phyloP scores from a whole-genome alignment of 2,797 vertebrate genomes.

The Sylvia borin region DNA sequence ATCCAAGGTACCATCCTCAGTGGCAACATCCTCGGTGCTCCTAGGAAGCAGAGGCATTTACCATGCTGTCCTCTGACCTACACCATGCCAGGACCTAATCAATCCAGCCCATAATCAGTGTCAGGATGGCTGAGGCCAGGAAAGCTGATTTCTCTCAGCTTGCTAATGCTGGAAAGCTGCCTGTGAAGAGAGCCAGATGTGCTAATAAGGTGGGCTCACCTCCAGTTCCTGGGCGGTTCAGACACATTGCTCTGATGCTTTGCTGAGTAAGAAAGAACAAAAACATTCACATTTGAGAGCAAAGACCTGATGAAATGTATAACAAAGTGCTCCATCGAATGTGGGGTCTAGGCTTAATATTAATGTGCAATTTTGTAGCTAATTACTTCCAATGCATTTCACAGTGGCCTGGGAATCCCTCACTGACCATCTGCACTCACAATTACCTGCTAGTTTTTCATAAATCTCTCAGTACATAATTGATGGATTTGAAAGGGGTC shows the following conservation, averaged over 20 bases:
- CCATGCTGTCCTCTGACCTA: background rate
- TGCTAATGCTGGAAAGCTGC: background rate
- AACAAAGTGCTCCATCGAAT: background rate
- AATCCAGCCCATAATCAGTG: background rate
- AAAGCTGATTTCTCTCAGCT: conserved; percentile 22
- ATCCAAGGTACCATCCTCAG: background rate
- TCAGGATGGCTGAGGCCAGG: background rate
- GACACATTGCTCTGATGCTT: background rate
- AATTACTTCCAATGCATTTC: background rate
- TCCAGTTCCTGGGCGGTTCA: background rate
- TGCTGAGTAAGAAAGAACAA: background rate
- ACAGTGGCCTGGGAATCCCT: background rate
- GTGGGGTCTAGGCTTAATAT: background rate
- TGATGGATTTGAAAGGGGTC: background rate
- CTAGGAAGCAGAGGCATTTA: background rate
- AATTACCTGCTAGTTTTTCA: background rate
- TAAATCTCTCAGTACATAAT: background rate
- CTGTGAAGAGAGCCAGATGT: conserved; percentile 17
- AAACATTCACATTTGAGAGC: background rate
- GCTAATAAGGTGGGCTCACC: background rate
- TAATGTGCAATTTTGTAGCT: background rate
- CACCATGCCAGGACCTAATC: background rate
- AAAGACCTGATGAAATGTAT: background rate
- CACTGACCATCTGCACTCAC: background rate
- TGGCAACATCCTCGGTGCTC: background rate